These are phyloP conservation scores for Lutraria lutraria DNA, from an alignment of 2,888 invertebrate species.

Conservation along the genomic window DNA sequence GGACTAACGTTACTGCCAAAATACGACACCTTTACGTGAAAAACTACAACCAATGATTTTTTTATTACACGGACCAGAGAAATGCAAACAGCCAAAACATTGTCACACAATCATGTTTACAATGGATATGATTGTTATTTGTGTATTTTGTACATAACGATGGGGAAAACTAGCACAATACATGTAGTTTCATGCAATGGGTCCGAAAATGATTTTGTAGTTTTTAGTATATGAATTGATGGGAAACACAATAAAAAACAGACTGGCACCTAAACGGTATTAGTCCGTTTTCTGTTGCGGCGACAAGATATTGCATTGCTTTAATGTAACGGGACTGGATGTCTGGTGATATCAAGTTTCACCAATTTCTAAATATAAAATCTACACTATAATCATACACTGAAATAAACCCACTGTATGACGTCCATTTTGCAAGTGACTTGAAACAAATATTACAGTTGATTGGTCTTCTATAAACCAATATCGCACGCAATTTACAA, in stretches of 20 bases:
- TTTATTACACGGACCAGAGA: neutral
- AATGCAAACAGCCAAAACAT: neutral
- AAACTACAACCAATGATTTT: neutral
- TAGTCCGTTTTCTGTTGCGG: too few species aligned
- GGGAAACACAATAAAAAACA: neutral
- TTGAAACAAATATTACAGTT: too few species aligned
- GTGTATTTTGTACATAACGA: neutral
- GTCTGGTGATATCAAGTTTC: too few species aligned
- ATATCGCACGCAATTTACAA: too few species aligned
- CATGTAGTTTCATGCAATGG: neutral
- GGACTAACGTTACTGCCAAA: neutral
- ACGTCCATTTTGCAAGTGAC: too few species aligned
- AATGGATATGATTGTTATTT: neutral
- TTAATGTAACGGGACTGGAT: too few species aligned
- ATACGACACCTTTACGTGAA: neutral
- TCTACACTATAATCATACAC: too few species aligned
- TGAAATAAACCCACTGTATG: too few species aligned
- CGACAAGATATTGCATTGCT: too few species aligned
- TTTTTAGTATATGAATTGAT: neutral
- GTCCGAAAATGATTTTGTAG: neutral
- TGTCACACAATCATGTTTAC: neutral
- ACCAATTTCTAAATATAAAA: too few species aligned
- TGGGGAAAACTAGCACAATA: neutral
- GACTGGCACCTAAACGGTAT: too few species aligned
- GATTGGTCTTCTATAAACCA: too few species aligned